Conservation (phyloP, 2,113 vertebrate species). For the Ranitomeya variabilis region DNA sequence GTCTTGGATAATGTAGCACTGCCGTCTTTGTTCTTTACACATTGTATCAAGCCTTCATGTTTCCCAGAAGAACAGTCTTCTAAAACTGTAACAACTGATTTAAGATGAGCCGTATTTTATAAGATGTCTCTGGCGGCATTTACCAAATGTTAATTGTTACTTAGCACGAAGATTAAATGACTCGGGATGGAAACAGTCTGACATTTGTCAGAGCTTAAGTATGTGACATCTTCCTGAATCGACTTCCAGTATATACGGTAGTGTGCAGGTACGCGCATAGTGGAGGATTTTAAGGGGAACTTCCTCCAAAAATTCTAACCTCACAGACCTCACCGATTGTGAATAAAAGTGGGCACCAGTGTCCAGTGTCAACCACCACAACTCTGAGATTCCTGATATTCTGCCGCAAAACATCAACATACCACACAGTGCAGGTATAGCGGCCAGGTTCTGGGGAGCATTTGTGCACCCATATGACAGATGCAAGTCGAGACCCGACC, state of each 20-base stretch:
- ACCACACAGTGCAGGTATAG: too few species aligned
- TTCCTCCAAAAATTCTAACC: background rate
- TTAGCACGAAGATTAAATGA: background rate
- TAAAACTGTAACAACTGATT: background rate
- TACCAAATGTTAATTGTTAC: slow-evolving; percentile 17
- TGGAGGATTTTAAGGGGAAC: background rate
- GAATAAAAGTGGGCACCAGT: background rate
- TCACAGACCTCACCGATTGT: background rate
- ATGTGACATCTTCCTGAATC: background rate
- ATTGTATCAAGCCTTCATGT: background rate
- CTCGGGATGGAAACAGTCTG: background rate
- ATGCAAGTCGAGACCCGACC: too few species aligned
- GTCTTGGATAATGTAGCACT: too few species aligned
- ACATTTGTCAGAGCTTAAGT: slow-evolving; percentile 14
- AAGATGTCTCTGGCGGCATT: slow-evolving; percentile 5
- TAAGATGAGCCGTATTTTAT: background rate
- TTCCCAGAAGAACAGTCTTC: background rate
- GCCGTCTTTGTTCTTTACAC: background rate
- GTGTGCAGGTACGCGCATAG: background rate
- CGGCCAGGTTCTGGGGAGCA: too few species aligned
- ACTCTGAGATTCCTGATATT: too few species aligned
- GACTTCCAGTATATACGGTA: background rate
- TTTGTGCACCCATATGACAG: too few species aligned
- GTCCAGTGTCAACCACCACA: background rate
- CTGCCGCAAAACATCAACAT: too few species aligned